A percentile compares a stretch with the other conserved stretches of the same genome.
These are phyloP conservation scores for Drosophila kepulauana DNA, from an alignment of 1,140 invertebrate species.

Conservation along the genomic window DNA sequence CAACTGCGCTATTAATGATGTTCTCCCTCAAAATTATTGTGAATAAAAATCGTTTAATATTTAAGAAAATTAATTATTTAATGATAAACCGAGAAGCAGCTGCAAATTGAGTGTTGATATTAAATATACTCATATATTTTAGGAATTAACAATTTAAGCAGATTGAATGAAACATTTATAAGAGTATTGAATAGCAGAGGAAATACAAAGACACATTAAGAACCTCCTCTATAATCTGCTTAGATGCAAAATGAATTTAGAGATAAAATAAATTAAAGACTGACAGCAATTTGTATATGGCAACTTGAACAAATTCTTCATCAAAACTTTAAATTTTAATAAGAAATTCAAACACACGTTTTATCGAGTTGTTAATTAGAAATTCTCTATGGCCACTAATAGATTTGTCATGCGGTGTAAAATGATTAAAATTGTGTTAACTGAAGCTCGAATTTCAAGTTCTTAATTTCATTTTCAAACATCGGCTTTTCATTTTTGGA, in stretches of 20 bases:
- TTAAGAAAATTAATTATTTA: neutral
- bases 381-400: constrained; percentile 74
- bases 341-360: constrained; percentile 26
- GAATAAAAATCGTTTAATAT: constrained; percentile 19
- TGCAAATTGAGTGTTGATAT: neutral
- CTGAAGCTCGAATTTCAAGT: constrained; percentile 1
- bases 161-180: neutral
- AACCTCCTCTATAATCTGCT: no score
- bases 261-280: neutral
- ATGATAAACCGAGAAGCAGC: neutral
- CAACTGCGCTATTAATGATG: no score
- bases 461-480: constrained; percentile 22
- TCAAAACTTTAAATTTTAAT: no score
- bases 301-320: neutral
- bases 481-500: constrained; percentile 19
- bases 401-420: constrained; percentile 71
- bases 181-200: neutral
- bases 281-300: neutral
- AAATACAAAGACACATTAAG: neutral
- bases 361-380: constrained; percentile 55
- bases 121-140: neutral
- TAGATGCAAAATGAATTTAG: no score
- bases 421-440: constrained; percentile 41
- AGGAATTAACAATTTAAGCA: no score
- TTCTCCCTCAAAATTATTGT: constrained; percentile 17